Base-by-base conservation (phyloP, 2,888 invertebrate genomes). In the Scaptomyza caliginosa region DNA sequence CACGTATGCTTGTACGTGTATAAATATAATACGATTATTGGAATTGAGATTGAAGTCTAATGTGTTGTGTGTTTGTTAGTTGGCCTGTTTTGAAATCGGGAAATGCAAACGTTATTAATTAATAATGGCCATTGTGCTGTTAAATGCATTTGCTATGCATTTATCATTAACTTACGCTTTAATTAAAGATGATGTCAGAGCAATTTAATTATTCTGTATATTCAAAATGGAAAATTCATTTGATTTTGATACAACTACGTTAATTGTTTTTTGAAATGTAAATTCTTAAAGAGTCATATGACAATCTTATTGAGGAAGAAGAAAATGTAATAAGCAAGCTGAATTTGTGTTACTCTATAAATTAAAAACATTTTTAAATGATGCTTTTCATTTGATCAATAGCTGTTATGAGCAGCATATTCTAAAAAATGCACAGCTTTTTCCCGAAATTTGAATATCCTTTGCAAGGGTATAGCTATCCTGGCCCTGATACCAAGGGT, bases 21-120 rank as follows among this genome's bases (percentile, higher is more conserved):
- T 7, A 17, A 38, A 32, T 51, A 34, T 26, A 24, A 49, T 56
- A 19, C 21, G 30, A 56, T 56, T 65, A 49, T 30, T 39, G 32
- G 1, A 50, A 28, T 28, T 50, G 19, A 13, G 19, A 50, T 40
- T 16, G 1, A 4, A 26, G 10, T 19, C 19, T 7, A 19, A 26
- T 19, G 19, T 13, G 7, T 8, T 19, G n/a, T 39, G 39, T 26
- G 6, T 11, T 6, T 19, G 32, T n/a, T 19, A 19, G 4, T 6
- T n/a, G n/a, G 21, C 21, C 21, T 21, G 46, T 21, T 21, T 16
- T 6, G 2, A 8, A 6, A 19, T 10, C n/a, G 10, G 21, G 10
- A 13, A 26, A 4, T 34, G 17, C 24, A 7, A 39, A 50, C 45
- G 50, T 10, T 19, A 24, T 36, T n/a, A 17, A 24, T 17, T 32